Evolutionary conservation across 2,113 vertebrate species (phyloP).

Genomic region (Lycaon pictus): DNA sequence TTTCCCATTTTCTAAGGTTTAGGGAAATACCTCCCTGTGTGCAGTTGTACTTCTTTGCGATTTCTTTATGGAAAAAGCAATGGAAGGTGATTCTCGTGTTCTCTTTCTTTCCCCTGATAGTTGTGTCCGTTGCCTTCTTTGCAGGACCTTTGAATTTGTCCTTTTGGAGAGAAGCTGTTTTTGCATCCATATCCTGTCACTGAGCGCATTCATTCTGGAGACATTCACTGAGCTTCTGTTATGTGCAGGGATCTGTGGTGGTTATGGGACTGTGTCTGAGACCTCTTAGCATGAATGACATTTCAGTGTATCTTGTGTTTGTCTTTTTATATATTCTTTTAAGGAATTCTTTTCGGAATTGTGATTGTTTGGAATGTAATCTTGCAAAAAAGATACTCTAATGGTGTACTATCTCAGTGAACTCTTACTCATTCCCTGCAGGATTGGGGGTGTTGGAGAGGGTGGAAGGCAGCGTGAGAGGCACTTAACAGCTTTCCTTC

Average conservation of each 20-base stretch:
- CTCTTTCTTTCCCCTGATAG: not conserved
- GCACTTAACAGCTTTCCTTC: not conserved
- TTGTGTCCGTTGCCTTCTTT: not conserved
- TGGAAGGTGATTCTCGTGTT: not conserved
- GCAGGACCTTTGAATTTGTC: not conserved
- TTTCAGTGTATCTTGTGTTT: not conserved
- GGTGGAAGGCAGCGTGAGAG: not conserved
- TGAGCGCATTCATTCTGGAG: not conserved
- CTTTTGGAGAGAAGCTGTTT: slow-evolving; percentile 28
- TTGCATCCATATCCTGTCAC: not conserved
- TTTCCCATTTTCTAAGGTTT: not conserved
- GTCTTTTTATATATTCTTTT: not conserved
- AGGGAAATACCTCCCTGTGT: not conserved
- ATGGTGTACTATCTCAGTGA: not conserved
- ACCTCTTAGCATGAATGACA: not conserved
- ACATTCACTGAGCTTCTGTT: not conserved
- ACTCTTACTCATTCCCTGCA: not conserved
- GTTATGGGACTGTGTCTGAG: not conserved
- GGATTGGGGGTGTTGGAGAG: not conserved
- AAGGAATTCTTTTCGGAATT: slow-evolving; percentile 51
- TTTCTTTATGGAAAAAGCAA: not conserved
- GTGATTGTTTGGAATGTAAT: slow-evolving; percentile 41
- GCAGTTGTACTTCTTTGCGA: not conserved
- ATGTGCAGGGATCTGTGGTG: not conserved
- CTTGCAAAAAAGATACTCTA: not conserved